Conservation (phyloP, 1,140 invertebrate species). For the Saxidomus purpurata region DNA sequence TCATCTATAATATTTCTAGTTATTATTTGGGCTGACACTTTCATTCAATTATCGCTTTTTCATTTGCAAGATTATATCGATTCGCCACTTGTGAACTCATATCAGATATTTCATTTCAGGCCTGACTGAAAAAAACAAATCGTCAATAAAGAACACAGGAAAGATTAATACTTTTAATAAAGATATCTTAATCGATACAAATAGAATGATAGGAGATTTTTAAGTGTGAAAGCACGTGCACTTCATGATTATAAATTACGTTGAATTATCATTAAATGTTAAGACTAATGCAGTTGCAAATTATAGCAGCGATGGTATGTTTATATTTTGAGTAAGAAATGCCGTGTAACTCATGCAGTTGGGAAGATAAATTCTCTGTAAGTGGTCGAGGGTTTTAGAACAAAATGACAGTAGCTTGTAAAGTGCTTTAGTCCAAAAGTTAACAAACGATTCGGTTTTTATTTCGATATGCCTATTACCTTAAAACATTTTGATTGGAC, state of each 20-base stretch:
- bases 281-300: not conserved
- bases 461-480: no score
- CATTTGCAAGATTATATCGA: not conserved
- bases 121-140: not conserved
- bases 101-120: not conserved
- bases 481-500: no score
- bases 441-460: no score
- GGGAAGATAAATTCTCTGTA: not conserved
- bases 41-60: conserved; percentile 1
- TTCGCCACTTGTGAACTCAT: not conserved
- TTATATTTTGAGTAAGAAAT: not conserved
- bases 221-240: not conserved
- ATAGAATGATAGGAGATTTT: no score
- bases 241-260: not conserved
- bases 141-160: not conserved
- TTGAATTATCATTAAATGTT: not conserved
- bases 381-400: no score
- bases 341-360: not conserved
- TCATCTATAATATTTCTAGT: not conserved
- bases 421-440: no score
- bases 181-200: conserved; percentile 21
- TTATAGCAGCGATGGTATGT: not conserved
- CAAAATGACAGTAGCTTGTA: no score
- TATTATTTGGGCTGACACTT: not conserved
- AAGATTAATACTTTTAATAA: not conserved